Percentiles rank a stretch among this genome's conserved stretches.
Evolutionary conservation across 2,888 invertebrate genomes (phyloP).

Genomic region (Lathronympha strigana): DNA sequence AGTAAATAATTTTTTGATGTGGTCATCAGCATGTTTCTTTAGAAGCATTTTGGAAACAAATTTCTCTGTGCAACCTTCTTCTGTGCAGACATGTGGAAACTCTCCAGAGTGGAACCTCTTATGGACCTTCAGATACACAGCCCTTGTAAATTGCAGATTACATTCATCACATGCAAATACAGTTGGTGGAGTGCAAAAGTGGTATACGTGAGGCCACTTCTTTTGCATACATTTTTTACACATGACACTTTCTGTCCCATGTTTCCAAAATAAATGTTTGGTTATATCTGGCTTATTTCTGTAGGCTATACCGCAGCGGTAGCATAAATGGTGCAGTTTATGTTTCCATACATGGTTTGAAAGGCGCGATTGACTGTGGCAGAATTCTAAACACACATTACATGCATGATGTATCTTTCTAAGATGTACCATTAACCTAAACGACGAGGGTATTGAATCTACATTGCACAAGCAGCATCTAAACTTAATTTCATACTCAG

Average conservation of each 20-base stretch:
- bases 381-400: constrained; percentile 93
- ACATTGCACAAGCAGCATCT: constrained; percentile 92
- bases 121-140: constrained; percentile 93
- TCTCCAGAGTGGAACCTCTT: constrained; percentile 90
- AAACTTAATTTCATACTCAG: constrained; percentile 87
- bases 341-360: constrained; percentile 97
- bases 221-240: constrained; percentile 94
- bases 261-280: constrained; percentile 96
- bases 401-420: constrained; percentile 93
- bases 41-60: constrained; percentile 93
- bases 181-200: constrained; percentile 93
- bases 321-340: constrained; percentile 93
- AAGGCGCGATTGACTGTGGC: constrained; percentile 90
- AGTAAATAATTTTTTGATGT: constrained; percentile 73
- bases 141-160: constrained; percentile 88
- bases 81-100: constrained; percentile 88
- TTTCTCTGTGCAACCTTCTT: constrained; percentile 88
- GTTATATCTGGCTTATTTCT: constrained; percentile 94
- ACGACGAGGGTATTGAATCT: constrained; percentile 92
- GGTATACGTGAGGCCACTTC: constrained; percentile 96
- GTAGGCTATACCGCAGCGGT: constrained; percentile 94
- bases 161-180: constrained; percentile 93
- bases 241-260: constrained; percentile 93
- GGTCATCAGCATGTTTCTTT: constrained; percentile 87
- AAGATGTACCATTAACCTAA: constrained; percentile 94